phyloP scores from a whole-genome alignment of 2,888 invertebrate genomes.

The Dasypolia templi region DNA sequence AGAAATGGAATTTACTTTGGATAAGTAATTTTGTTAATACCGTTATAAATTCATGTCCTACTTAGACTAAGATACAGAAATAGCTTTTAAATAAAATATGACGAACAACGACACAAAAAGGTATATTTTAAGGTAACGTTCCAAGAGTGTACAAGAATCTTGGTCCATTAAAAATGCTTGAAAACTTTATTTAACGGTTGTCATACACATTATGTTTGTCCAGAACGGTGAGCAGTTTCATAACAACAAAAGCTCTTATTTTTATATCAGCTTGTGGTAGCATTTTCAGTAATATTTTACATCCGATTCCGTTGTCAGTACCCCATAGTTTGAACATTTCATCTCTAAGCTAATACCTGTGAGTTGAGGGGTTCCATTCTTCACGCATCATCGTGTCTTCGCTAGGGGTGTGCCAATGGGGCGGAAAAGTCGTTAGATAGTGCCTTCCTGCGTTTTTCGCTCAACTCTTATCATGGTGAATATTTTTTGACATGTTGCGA shows the following conservation, averaged over 20 bases:
- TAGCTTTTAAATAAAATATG: conserved; percentile 41
- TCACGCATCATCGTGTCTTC: conserved; percentile 72
- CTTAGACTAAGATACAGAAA: conserved; percentile 35
- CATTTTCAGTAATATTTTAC: background rate
- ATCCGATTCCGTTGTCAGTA: background rate
- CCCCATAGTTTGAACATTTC: conserved; percentile 24
- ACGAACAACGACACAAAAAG: conserved; percentile 36
- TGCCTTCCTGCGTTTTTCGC: conserved; percentile 67
- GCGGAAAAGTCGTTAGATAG: conserved; percentile 73
- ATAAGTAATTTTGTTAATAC: conserved; percentile 50
- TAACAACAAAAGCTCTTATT: background rate
- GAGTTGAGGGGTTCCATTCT: conserved; percentile 67
- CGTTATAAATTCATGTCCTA: conserved; percentile 52
- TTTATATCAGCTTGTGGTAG: background rate
- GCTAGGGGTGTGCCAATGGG: conserved; percentile 70
- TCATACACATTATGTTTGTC: conserved; percentile 13
- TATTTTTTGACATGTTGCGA: conserved; percentile 68
- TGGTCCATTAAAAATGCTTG: conserved; percentile 24
- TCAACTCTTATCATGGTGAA: conserved; percentile 46
- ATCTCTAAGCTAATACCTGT: conserved; percentile 65
- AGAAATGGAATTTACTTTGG: conserved; percentile 51
- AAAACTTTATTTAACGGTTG: conserved; percentile 6
- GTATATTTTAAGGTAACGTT: conserved; percentile 4
- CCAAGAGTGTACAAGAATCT: background rate
- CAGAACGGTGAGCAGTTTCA: background rate